A percentile compares a stretch with the other conserved stretches of the same genome.
These are phyloP conservation scores for Cyprinodon diabolis DNA, from an alignment of 2,797 vertebrate genomes.

Conservation along the genomic window DNA sequence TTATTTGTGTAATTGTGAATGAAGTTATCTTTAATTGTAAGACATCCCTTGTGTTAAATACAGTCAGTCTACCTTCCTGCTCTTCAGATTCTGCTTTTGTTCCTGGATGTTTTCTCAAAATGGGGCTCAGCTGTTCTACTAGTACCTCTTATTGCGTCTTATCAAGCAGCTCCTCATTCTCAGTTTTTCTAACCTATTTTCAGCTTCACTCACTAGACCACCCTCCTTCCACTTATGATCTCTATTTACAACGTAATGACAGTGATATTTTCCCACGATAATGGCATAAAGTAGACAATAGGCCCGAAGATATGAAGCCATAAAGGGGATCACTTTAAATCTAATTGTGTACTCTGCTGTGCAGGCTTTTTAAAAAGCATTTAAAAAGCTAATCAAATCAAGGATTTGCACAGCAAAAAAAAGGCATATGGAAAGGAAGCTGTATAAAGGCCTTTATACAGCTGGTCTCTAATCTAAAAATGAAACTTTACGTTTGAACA, in stretches of 20 bases:
- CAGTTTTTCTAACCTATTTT: conserved; percentile 45
- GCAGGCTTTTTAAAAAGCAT: conserved; percentile 71
- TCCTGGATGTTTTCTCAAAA: too few relatives aligned
- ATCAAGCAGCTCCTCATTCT: conserved; percentile 34
- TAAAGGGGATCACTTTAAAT: conserved; percentile 67
- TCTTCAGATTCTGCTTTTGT: too few relatives aligned
- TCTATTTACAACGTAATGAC: conserved; percentile 76
- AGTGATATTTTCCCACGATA: conserved; percentile 70
- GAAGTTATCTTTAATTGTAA: too few relatives aligned
- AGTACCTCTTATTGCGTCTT: conserved; percentile 9
- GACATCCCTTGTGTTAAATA: too few relatives aligned
- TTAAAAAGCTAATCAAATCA: conserved; percentile 81
- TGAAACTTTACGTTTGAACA: conserved; percentile 72
- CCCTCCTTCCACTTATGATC: conserved; percentile 64
- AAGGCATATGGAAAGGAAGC: conserved; percentile 75
- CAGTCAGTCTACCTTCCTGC: too few relatives aligned
- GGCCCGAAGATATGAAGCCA: conserved; percentile 65
- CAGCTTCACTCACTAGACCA: conserved; percentile 27
- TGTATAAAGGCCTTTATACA: conserved; percentile 68
- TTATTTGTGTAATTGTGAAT: too few relatives aligned
- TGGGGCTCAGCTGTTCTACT: neutral
- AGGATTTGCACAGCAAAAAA: conserved; percentile 67
- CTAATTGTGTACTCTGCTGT: conserved; percentile 72
- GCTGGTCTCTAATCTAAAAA: conserved; percentile 77
- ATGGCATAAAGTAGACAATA: conserved; percentile 63